These are phyloP conservation scores for Eudasyphora cyanicolor DNA, from an alignment of 2,888 invertebrate genomes.

Conservation along the genomic window DNA sequence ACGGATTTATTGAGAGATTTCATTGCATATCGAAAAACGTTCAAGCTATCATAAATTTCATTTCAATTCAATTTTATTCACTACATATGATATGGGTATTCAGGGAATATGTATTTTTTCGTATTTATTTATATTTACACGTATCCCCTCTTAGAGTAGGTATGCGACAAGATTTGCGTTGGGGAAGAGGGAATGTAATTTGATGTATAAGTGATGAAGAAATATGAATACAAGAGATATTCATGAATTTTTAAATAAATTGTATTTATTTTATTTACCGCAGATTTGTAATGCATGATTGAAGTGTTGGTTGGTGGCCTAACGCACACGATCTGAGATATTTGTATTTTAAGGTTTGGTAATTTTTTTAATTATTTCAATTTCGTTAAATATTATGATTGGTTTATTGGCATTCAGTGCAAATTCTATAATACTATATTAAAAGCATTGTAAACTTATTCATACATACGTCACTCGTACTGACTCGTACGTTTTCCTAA, in stretches of 20 bases:
- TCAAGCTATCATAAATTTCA: conserved; percentile 4
- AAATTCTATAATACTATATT: too few species aligned
- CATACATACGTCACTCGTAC: too few species aligned
- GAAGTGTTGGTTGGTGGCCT: too few species aligned
- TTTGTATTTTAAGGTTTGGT: too few species aligned
- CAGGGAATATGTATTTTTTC: conserved; percentile 23
- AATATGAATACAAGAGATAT: not conserved
- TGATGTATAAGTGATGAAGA: not conserved
- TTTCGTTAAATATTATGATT: too few species aligned
- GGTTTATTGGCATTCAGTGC: too few species aligned
- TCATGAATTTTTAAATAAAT: not conserved
- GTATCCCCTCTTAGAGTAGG: not conserved
- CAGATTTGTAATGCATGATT: too few species aligned
- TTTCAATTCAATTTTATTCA: too few species aligned
- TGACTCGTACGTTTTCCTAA: too few species aligned
- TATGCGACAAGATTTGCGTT: not conserved
- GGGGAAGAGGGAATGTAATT: not conserved
- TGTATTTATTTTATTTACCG: not conserved
- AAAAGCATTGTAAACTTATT: too few species aligned
- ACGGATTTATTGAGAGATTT: conserved; percentile 36
- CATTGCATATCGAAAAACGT: conserved; percentile 9
- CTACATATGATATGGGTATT: conserved; percentile 34
- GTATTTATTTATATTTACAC: not conserved
- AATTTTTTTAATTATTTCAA: too few species aligned
- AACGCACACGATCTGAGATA: too few species aligned